A percentile compares a stretch with the other conserved stretches of the same genome.
These are phyloP conservation scores for Epirrita christyi DNA, from an alignment of 2,888 invertebrate species.

Conservation along the genomic window DNA sequence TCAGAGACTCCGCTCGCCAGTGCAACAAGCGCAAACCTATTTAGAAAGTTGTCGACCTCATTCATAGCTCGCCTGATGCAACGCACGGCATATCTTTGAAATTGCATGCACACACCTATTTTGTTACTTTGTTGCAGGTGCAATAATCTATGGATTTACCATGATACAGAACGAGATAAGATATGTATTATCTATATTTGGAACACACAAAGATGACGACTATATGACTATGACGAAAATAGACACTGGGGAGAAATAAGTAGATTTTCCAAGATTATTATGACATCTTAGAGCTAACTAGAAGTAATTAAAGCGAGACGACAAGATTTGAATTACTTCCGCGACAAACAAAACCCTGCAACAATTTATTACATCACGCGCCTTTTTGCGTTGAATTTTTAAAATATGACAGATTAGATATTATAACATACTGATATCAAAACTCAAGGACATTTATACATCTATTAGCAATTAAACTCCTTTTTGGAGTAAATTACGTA, in stretches of 20 bases:
- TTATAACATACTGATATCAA: neutral
- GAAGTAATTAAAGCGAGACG: too few relatives aligned
- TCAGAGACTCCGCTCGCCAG: constrained; percentile 8
- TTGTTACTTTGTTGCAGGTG: neutral
- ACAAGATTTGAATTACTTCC: too few relatives aligned
- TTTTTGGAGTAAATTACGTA: neutral
- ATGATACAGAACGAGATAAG: too few relatives aligned
- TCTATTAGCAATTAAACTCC: neutral
- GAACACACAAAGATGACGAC: too few relatives aligned
- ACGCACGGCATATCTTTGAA: constrained; percentile 13
- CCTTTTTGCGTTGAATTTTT: neutral
- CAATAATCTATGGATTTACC: too few relatives aligned
- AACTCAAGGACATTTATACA: neutral
- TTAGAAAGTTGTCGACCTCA: constrained; percentile 64
- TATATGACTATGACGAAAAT: too few relatives aligned
- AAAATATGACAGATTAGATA: neutral
- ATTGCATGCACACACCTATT: constrained; percentile 24
- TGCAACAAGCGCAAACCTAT: constrained; percentile 33
- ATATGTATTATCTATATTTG: too few relatives aligned
- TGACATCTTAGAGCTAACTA: too few relatives aligned
- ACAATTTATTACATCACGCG: neutral
- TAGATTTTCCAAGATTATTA: too few relatives aligned
- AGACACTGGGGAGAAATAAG: too few relatives aligned
- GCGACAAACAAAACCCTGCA: too few relatives aligned
- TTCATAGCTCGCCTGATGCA: constrained; percentile 8